Base-by-base conservation (phyloP, 2,888 invertebrate species). In the Agriopis leucophaearia region DNA sequence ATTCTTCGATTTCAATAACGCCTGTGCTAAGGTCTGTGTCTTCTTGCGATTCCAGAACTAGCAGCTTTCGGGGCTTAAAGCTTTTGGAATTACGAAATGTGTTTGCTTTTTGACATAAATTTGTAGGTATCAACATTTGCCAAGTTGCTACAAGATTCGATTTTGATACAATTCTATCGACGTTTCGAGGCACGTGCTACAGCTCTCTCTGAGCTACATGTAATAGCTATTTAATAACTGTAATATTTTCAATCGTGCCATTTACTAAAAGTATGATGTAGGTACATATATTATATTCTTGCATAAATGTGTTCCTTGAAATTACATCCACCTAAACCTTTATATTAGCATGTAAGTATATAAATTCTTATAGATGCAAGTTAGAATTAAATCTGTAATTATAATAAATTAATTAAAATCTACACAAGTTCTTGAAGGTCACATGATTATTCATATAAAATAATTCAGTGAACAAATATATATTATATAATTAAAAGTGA, bases 271-370 rank as follows among this genome's bases (percentile, higher is more conserved):
- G 12, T 16, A 16, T 8, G 9, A 12, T 12, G 16, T 54, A 7
- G 38, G 38, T 44, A 44, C 42, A 13, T 27, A 44, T 27, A 13
- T 27, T 27, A 42, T 18, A 18, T 13, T 44, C n/a, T 8, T 55
- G 55, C 40, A 18, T 55, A 42, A 55, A 55, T 42, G 55, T 55
- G 55, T 27, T 55, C 55, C 55, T 55, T 55, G 55, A 44, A 55
- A 27, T n/a, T 18, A 44, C 27, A 44, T 8, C 12, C 12, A 54
- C 38, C n/a, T 16, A 10, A 2, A 55, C 15, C 8, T 27, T 15
- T 54, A n/a, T n/a, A 51, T 15, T 36, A 51, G 50, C 4, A 8
- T 51, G 4, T 52, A 38, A 15, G 38, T 52, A 8, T n/a, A 2
- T 36, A 36, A 15, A 35, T 52, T 52, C 35, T 13, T 52, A n/a